Evolutionary conservation across 2,113 vertebrate species (phyloP).

Genomic region (Empidonax alnorum): DNA sequence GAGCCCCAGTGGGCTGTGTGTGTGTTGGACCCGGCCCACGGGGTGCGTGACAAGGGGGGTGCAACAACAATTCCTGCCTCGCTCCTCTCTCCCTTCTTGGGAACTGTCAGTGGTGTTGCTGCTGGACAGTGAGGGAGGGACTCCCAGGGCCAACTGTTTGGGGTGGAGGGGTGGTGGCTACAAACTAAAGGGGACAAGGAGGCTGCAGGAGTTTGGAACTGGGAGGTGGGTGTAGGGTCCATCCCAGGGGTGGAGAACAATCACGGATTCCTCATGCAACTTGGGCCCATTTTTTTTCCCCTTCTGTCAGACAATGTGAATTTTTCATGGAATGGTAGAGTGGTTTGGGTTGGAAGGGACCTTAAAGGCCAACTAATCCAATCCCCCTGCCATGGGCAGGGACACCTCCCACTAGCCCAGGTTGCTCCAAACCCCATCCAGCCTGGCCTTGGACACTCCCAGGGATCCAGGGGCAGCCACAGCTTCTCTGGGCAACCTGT

Average conservation of each 20-base stretch:
- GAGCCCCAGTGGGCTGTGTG: rapidly evolving
- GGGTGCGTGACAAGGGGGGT: rapidly evolving
- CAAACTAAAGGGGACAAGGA: background rate
- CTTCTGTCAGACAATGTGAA: background rate
- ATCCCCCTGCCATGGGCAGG: background rate
- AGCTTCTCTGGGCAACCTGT: background rate
- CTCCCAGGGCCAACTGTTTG: background rate
- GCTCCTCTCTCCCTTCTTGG: background rate
- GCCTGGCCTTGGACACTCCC: background rate
- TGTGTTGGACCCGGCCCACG: rapidly evolving
- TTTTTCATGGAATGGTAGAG: background rate
- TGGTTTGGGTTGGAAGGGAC: background rate
- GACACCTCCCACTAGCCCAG: background rate
- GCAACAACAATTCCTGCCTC: background rate
- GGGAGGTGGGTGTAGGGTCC: background rate
- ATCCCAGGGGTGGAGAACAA: background rate
- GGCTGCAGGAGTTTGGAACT: rapidly evolving
- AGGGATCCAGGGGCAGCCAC: background rate
- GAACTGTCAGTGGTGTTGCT: background rate
- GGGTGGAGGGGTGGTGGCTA: background rate
- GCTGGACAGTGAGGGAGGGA: rapidly evolving
- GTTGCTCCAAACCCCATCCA: background rate
- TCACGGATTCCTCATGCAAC: background rate
- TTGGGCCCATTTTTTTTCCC: background rate
- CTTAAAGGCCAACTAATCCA: background rate